These are phyloP conservation scores for Tachypleus tridentatus DNA, from an alignment of 1,140 invertebrate genomes.

Conservation along the genomic window DNA sequence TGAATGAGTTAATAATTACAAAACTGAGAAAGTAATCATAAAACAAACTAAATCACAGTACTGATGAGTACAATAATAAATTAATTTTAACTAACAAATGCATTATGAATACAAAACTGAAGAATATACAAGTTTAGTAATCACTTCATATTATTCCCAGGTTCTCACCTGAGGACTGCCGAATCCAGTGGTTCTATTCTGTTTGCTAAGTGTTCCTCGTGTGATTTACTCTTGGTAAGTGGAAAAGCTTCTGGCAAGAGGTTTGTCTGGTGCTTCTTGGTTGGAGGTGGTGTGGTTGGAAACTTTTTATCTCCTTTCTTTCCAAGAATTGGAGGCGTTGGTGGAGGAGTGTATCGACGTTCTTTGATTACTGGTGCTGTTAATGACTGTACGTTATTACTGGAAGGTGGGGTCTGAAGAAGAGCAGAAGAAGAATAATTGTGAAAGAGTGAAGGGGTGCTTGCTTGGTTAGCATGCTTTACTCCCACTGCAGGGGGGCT, in stretches of 20 bases:
- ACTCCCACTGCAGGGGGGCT: no score
- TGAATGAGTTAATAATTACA: no score
- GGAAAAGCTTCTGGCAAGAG: conserved; percentile 46
- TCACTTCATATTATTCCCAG: neutral
- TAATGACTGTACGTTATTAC: conserved; percentile 8
- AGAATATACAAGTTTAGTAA: neutral
- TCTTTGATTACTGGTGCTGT: conserved; percentile 21
- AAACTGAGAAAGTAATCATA: no score
- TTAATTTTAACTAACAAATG: conserved; percentile 4
- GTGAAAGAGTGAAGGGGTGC: conserved; percentile 22
- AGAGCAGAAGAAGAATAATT: conserved; percentile 16
- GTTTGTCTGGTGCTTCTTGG: conserved; percentile 51
- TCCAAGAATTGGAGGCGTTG: conserved; percentile 41
- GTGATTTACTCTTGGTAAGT: conserved; percentile 78
- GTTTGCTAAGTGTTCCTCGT: conserved; percentile 72
- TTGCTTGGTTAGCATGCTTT: conserved; percentile 1
- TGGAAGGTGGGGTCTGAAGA: conserved; percentile 24
- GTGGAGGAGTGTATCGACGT: conserved; percentile 42
- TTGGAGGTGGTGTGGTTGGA: conserved; percentile 63
- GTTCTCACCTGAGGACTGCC: neutral
- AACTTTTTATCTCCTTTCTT: conserved; percentile 42
- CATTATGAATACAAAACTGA: neutral
- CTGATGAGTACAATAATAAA: neutral
- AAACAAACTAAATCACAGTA: no score
- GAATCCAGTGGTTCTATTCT: conserved; percentile 41